Percentiles rank a stretch among this genome's conserved stretches.
phyloP scores from a whole-genome alignment of 2,113 vertebrate genomes.

The Neolamprologus modestus region DNA sequence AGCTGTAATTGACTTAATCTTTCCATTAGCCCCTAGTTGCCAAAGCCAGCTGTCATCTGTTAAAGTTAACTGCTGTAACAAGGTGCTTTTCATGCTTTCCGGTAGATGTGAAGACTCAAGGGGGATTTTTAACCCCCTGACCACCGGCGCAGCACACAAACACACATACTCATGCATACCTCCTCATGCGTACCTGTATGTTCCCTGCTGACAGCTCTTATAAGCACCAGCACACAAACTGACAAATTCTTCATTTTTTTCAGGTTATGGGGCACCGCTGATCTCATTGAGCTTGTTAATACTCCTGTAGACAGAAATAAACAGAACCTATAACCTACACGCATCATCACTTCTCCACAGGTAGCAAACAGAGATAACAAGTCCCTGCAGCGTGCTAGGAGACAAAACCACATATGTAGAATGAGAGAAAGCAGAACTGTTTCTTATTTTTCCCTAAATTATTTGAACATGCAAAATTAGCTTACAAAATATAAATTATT shows the following conservation, averaged over 20 bases:
- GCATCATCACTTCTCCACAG: neutral
- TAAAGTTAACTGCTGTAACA: slow-evolving; percentile 56
- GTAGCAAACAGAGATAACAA: neutral
- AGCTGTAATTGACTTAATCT: slow-evolving; percentile 69
- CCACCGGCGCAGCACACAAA: neutral
- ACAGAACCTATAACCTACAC: slow-evolving; percentile 32
- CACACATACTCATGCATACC: neutral
- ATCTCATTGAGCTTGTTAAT: slow-evolving; percentile 26
- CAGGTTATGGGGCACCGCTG: neutral
- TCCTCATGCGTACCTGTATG: neutral
- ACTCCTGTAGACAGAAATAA: slow-evolving; percentile 7
- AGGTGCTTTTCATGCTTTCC: slow-evolving; percentile 29
- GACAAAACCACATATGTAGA: neutral
- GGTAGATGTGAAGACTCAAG: neutral
- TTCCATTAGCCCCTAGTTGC: slow-evolving; percentile 38
- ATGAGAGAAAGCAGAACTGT: neutral
- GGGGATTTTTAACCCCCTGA: slow-evolving; percentile 33
- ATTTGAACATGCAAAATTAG: neutral
- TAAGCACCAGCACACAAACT: slow-evolving; percentile 11
- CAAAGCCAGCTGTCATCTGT: slow-evolving; percentile 50
- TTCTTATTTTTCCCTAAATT: neutral
- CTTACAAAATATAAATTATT: neutral
- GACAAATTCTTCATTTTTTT: slow-evolving; percentile 13
- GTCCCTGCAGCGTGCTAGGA: neutral
- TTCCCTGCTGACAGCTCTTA: slow-evolving; percentile 22